phyloP scores from a whole-genome alignment of 2,113 vertebrate genomes.

The Natator depressus region DNA sequence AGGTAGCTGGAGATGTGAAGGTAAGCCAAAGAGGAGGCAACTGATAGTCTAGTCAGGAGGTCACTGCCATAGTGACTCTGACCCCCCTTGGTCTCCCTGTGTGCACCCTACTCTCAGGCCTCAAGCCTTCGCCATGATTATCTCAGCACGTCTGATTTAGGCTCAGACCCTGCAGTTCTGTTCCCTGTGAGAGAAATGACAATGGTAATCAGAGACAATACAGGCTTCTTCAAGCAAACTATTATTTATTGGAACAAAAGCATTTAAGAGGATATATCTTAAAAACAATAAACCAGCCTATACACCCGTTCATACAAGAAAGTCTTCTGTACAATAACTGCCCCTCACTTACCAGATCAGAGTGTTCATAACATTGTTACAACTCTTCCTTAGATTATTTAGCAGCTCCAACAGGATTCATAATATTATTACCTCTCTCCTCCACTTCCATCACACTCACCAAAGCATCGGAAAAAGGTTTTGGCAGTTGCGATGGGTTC shows the following conservation, averaged over 20 bases:
- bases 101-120: neutral
- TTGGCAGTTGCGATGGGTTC: neutral
- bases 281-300: neutral
- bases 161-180: neutral
- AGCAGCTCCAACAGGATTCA: neutral
- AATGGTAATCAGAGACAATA: neutral
- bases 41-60: neutral
- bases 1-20: neutral
- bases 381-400: neutral
- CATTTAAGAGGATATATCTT: neutral
- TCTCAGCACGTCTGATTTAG: neutral
- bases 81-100: neutral
- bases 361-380: neutral
- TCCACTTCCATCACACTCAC: neutral
- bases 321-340: neutral
- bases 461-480: neutral
- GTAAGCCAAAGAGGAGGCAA: neutral
- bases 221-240: neutral
- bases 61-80: neutral
- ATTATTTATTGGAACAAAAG: neutral
- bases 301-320: neutral
- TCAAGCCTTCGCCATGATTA: neutral
- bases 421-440: neutral
- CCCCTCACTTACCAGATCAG: neutral
- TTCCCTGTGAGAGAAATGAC: neutral